A percentile compares a stretch with the other conserved stretches of the same genome.
Evolutionary conservation across 2,113 vertebrate genomes (phyloP).

Genomic region (Nothobranchius kuhntae): DNA sequence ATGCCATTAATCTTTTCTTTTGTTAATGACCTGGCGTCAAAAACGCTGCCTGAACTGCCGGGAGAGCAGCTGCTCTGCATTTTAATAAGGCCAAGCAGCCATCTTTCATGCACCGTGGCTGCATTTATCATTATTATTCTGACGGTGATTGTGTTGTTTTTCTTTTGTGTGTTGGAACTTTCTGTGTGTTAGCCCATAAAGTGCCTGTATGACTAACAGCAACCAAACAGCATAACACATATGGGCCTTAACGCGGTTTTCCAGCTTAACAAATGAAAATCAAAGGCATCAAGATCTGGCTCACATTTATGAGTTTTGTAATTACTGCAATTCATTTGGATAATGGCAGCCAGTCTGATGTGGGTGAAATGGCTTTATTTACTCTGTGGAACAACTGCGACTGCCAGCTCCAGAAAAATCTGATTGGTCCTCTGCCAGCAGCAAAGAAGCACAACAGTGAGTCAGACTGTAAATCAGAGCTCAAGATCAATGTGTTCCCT

Average conservation of each 20-base stretch:
- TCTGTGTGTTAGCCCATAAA: constrained; percentile 39
- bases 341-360: constrained; percentile 56
- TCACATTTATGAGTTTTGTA: constrained; percentile 47
- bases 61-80: constrained; percentile 68
- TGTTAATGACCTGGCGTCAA: constrained; percentile 67
- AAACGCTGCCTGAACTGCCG: constrained; percentile 49
- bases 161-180: constrained; percentile 20
- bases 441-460: constrained; percentile 53
- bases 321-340: constrained; percentile 62
- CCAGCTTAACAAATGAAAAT: constrained; percentile 24
- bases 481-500: constrained; percentile 72
- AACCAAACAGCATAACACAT: constrained; percentile 14
- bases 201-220: constrained; percentile 1
- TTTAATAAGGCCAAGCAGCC: constrained; percentile 60
- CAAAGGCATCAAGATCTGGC: constrained; percentile 39
- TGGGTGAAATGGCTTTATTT: constrained; percentile 63
- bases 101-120: constrained; percentile 44
- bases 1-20: constrained; percentile 54
- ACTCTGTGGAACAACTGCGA: constrained; percentile 45
- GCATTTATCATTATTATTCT: constrained; percentile 42
- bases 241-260: constrained; percentile 12
- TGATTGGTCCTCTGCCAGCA: constrained; percentile 67
- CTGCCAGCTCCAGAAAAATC: constrained; percentile 54
- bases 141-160: constrained; percentile 25
- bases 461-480: constrained; percentile 68